These are phyloP conservation scores for Globodera rostochiensis DNA, from an alignment of 1,140 invertebrate species.

Conservation along the genomic window DNA sequence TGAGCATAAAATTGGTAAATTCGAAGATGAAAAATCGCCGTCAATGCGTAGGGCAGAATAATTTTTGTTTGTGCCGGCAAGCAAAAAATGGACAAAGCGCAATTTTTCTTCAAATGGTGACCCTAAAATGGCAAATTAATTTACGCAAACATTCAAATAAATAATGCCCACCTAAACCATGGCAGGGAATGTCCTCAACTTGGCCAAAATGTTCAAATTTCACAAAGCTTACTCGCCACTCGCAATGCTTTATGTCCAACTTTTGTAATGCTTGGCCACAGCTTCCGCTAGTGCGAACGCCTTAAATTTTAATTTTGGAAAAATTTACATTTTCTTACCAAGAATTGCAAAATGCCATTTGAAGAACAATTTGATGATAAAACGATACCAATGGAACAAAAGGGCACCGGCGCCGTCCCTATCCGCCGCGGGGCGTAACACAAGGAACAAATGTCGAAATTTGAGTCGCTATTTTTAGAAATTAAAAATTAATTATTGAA, in stretches of 20 bases:
- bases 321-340: not conserved
- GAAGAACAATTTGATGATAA: slow-evolving; percentile 15
- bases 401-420: not conserved
- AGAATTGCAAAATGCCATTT: slow-evolving; percentile 16
- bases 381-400: slow-evolving; percentile 1
- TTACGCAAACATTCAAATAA: not conserved
- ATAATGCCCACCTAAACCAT: not conserved
- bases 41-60: not conserved
- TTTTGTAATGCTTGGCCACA: slow-evolving; percentile 16
- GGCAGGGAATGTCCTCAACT: slow-evolving; percentile 3
- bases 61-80: not conserved
- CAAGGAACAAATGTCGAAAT: slow-evolving; percentile 13
- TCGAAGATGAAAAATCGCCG: not conserved
- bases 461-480: slow-evolving; percentile 3
- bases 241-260: slow-evolving; percentile 10
- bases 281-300: not conserved
- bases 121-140: not conserved
- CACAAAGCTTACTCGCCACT: slow-evolving; percentile 13
- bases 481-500: no score
- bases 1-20: not conserved
- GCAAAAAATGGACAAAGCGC: slow-evolving; percentile 11
- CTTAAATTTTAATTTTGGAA: not conserved
- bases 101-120: slow-evolving; percentile 19
- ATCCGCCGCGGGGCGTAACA: not conserved
- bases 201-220: slow-evolving; percentile 18